Evolutionary conservation across 2,113 vertebrate genomes (phyloP), one percentile per base, ranked within the genome.

Genomic region (Chaetodon auriga): DNA sequence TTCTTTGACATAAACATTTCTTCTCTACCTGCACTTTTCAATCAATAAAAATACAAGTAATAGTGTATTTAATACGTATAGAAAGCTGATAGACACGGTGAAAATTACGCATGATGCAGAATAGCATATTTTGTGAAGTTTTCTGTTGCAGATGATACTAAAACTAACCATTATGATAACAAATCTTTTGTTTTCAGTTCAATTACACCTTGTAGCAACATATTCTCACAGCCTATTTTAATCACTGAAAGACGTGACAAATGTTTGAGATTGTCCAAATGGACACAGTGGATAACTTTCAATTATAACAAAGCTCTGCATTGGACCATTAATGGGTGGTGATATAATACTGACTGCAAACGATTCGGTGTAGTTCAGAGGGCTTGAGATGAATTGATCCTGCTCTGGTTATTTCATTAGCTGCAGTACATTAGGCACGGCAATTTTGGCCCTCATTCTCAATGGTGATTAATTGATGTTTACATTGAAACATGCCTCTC

Each of bases 341-440:
- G 65, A 64, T 72, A 69, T 76, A 15, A 78, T 35, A 55, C 21
- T 45, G 73, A 68, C 68, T 64, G 36, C 61, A 71, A 64, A 70
- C 66, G 54, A 86, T 80, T 43, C 71, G 48, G 70, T 63, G 35
- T 9, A 55, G 58, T 58, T 71, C 63, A 74, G 63, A 62, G 69
- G 77, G 68, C 55, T 36, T 18, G 46, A 80, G 65, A 82, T 86
- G 25, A 88, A 77, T 60, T 30, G 68, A 76, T 87, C 23, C 36
- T 41, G 13, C 53, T 88, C 43, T 63, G 62, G 36, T 71, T 77
- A 79, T 83, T 90, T 84, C 71, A 89, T 92, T 90, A 89, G 68
- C 61, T 57, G 66, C 89, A 88, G 55, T 58, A 63, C 66, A 88
- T 89, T 91, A 80, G 53, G 60, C 64, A 53, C 7, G 16, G 14